Evolutionary conservation across 2,797 vertebrate genomes (phyloP).

Genomic region (Megaceryle alcyon): DNA sequence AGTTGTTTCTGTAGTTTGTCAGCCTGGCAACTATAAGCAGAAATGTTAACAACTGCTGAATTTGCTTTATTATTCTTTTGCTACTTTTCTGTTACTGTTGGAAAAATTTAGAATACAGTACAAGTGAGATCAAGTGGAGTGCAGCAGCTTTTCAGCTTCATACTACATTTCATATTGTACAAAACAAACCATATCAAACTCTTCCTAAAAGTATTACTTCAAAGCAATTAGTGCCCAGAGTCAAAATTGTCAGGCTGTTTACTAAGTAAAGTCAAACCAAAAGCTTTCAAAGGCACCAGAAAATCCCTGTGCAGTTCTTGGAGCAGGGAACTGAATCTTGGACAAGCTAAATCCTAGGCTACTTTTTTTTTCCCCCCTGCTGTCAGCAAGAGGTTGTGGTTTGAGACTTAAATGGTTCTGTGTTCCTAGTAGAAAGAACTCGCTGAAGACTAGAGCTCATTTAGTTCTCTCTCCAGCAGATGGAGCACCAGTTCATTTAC

Average conservation of each 20-base stretch:
- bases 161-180: not conserved
- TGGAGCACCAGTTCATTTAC: slow-evolving; percentile 41
- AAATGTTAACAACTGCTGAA: not conserved
- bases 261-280: not conserved
- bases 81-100: not conserved
- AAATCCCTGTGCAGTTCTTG: not conserved
- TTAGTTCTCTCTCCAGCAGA: slow-evolving; percentile 46
- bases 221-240: not conserved
- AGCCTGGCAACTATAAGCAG: not conserved
- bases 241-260: not conserved
- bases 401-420: not conserved
- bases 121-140: not conserved
- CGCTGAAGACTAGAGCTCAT: not conserved
- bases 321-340: not conserved
- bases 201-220: not conserved
- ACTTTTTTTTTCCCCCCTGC: not conserved
- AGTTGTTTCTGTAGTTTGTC: not conserved
- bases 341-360: not conserved
- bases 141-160: not conserved
- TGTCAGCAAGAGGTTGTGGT: not conserved
- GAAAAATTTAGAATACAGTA: not conserved
- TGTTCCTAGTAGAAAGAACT: not conserved
- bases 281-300: not conserved
- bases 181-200: not conserved
- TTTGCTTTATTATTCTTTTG: not conserved